phyloP scores from a whole-genome alignment of 2,888 invertebrate genomes.

The Acanthococcus lagerstroemiae region DNA sequence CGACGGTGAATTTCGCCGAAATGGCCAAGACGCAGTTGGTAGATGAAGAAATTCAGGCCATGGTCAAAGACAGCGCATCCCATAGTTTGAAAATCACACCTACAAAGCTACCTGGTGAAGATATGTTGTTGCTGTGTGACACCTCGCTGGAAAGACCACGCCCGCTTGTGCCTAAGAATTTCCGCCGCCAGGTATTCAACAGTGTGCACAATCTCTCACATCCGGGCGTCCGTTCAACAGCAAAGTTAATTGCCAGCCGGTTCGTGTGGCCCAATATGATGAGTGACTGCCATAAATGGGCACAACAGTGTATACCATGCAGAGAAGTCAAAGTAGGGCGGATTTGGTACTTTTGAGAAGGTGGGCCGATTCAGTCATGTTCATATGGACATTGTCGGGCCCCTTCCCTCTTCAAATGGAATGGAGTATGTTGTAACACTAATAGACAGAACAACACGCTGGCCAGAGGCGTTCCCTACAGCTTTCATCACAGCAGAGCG shows the following conservation, averaged over 20 bases:
- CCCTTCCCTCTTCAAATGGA: slow-evolving; percentile 6
- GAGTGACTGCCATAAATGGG: slow-evolving; percentile 39
- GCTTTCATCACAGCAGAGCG: not conserved
- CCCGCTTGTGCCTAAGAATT: too few species aligned
- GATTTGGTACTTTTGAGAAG: slow-evolving; percentile 34
- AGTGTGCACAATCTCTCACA: too few species aligned
- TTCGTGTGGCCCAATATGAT: slow-evolving; percentile 41
- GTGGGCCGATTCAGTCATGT: slow-evolving; percentile 39
- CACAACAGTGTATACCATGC: slow-evolving; percentile 39
- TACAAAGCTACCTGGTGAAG: too few species aligned
- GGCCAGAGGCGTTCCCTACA: slow-evolving; percentile 1
- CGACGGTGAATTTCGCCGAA: not conserved
- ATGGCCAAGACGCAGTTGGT: too few species aligned
- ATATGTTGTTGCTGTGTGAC: too few species aligned
- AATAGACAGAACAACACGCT: not conserved
- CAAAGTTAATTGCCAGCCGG: too few species aligned
- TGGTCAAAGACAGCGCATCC: too few species aligned
- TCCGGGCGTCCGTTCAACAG: too few species aligned
- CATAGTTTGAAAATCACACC: too few species aligned
- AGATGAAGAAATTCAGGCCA: too few species aligned
- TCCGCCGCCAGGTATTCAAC: too few species aligned
- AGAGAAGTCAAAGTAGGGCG: slow-evolving; percentile 40
- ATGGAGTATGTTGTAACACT: not conserved
- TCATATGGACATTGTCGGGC: slow-evolving; percentile 40
- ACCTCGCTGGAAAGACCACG: too few species aligned